phyloP scores from a whole-genome alignment of 2,888 invertebrate species.

The Drosophila neonasuta region DNA sequence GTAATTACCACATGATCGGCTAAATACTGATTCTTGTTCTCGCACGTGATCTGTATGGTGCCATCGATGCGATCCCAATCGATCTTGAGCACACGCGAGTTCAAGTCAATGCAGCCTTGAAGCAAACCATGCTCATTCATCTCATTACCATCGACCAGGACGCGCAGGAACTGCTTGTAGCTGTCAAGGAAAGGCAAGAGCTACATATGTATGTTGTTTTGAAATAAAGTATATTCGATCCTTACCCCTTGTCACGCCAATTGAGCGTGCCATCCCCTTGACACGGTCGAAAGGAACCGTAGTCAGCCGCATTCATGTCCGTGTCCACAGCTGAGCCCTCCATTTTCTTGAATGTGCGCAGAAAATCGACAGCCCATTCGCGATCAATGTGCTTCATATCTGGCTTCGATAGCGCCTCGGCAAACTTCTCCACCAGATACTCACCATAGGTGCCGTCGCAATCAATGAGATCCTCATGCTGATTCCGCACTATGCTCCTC shows the following conservation, averaged over 20 bases:
- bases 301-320: slow-evolving; percentile 85
- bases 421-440: slow-evolving; percentile 61
- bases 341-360: slow-evolving; percentile 84
- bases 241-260: slow-evolving; percentile 87
- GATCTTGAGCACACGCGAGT: slow-evolving; percentile 56
- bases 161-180: slow-evolving; percentile 41
- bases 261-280: slow-evolving; percentile 86
- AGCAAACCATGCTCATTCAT: slow-evolving; percentile 55
- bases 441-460: slow-evolving; percentile 61
- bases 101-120: slow-evolving; percentile 70
- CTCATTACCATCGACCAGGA: slow-evolving; percentile 48
- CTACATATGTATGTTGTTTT: too few relatives aligned
- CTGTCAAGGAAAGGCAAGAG: slow-evolving; percentile 9
- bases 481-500: slow-evolving; percentile 70
- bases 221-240: background rate
- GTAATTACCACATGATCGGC: slow-evolving; percentile 85
- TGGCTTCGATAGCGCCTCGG: slow-evolving; percentile 31
- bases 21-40: slow-evolving; percentile 75
- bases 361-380: slow-evolving; percentile 82
- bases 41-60: slow-evolving; percentile 52
- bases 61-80: slow-evolving; percentile 57
- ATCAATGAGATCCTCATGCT: slow-evolving; percentile 57
- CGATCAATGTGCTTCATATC: slow-evolving; percentile 73
- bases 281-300: slow-evolving; percentile 85
- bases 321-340: slow-evolving; percentile 68